Evolutionary conservation across 2,113 vertebrate genomes (phyloP).

Genomic region (Ursus arctos): DNA sequence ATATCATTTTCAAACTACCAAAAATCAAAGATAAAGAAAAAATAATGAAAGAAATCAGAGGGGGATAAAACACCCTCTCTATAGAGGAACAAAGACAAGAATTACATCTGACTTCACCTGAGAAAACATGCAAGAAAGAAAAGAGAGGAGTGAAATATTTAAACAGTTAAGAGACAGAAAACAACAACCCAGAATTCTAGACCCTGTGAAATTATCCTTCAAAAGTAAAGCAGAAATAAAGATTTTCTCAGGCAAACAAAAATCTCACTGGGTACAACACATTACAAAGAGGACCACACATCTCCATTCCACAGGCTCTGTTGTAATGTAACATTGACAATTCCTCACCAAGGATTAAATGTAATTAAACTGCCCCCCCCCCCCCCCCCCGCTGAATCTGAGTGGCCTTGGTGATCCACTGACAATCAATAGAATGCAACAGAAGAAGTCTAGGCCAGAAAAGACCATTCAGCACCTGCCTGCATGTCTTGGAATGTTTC

Average conservation of each 20-base stretch:
- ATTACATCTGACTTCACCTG: neutral
- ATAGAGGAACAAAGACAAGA: neutral
- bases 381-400: neutral
- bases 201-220: neutral
- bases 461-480: neutral
- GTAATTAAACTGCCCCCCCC: no score
- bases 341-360: no score
- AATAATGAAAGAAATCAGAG: neutral
- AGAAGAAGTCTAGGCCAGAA: neutral
- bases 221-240: neutral
- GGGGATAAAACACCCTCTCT: neutral
- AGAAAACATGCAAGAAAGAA: neutral
- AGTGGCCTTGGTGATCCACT: neutral
- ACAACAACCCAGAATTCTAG: neutral
- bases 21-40: neutral
- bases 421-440: neutral
- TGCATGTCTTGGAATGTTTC: neutral
- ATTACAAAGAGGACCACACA: neutral
- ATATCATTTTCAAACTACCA: neutral
- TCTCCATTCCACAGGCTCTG: neutral
- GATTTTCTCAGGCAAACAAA: neutral
- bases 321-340: neutral
- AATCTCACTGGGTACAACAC: neutral
- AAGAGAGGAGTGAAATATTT: neutral
- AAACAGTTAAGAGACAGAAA: neutral